Base-by-base conservation (phyloP, 2,797 vertebrate species). In the Sebastes variabilis region DNA sequence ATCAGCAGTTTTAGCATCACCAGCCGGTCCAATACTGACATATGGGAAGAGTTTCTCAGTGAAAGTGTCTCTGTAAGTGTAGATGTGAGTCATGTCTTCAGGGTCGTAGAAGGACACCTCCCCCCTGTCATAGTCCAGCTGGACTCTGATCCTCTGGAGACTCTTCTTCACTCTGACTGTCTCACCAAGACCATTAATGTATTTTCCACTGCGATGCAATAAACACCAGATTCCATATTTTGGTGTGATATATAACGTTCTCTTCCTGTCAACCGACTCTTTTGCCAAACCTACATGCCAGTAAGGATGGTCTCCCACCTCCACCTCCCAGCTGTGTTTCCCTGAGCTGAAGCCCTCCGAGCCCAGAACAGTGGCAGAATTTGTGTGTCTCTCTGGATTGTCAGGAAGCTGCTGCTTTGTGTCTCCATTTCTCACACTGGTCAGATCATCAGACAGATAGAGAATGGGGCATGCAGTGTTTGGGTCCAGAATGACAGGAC, bases 301-400 rank as follows among this genome's bases (percentile, higher is more conserved):
- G 1, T 6, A 0, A 29, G 27, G 27, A 6, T 0, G 27, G 27
- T 29, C 27, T 29, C 27, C 27, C 5, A 6, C 27, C 27, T 29
- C 27, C 27, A 29, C 5, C 27, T 29, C 27, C 27, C 27, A 29
- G 27, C 27, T 29, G 27, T 29, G 27, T 29, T 29, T 29, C 52
- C 90, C 87, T 69, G 85, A 85, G 67, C 54, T 84, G 76, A 92
- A 87, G 24, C 85, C 87, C 29, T 83, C 70, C 11, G 77, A 88
- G 8, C 83, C 78, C 6, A 78, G 38, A 25, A 87, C 67, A 6
- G 0, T 3, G 1, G 13, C 0, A 54, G 55, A 56, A 0, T 24
- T 6, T 1, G 7, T 66, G 56, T 8, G 1, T 38, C 87, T 81
- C 72, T 81, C 87, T 64, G 89, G 81, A 80, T 85, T 62, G 34